Base-by-base conservation (phyloP, 2,113 vertebrate species). In the Grammomys surdaster region DNA sequence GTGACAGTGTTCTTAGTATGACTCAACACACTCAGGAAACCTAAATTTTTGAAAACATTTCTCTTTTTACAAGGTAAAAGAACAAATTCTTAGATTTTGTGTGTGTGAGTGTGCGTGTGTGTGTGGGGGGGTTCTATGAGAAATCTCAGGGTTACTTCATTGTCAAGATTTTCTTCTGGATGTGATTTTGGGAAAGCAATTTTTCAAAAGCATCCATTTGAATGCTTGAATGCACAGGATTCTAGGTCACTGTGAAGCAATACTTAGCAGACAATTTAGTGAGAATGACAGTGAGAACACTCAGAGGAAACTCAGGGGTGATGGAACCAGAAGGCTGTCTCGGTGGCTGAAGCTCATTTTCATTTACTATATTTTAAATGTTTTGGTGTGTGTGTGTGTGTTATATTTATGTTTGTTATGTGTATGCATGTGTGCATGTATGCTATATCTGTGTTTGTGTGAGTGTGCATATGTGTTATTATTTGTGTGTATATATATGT, bases 151-250 rank as follows among this genome's bases (percentile, higher is more conserved):
- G 26, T 94, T 5, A 48, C 10, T 20, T 93, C 2, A 40, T 73
- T 17, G 58, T 94, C 54, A 82, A 73, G 54, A 54, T 94, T 94
- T 82, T n/a, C 60, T 75, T 82, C 63, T 22, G 56, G 36, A 89
- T 75, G n/a, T 89, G 11, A 73, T 54, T 82, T 58, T 0, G 24
- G 67, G 33, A 82, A 89, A 12, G 65, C 54, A 28, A 82, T 16
- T 73, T 60, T n/a, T 81, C 67, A 82, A 65, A 89, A 73, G 70
- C 81, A 65, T 54, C 67, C 63, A 54, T 89, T 84, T 75, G 56
- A 94, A 67, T 3, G 63, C 11, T 87, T 87, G 46, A 56, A n/a
- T 77, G 43, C 67, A 9, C 5, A 77, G 72, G 36, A 67, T 16
- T 43, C 26, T 43, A 48, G 69, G 56, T 54, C 69, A 82, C 40